These are phyloP conservation scores for Temnothorax unifasciatus DNA, from an alignment of 2,888 invertebrate genomes.

Conservation along the genomic window DNA sequence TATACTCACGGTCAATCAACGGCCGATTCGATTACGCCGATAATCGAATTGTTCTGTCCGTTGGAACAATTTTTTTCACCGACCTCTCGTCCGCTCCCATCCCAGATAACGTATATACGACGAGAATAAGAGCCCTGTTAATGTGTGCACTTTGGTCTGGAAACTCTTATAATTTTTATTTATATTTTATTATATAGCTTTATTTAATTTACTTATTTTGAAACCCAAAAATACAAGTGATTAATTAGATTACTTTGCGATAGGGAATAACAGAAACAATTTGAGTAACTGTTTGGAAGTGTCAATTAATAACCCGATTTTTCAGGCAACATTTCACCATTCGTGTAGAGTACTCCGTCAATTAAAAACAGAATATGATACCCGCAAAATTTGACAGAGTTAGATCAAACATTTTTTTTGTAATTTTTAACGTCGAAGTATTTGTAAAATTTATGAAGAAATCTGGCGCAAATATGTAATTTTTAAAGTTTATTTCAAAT, in stretches of 20 bases:
- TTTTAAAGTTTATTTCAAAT: background rate
- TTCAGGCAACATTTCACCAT: background rate
- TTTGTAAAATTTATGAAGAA: background rate
- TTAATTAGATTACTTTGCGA: background rate
- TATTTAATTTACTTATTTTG: background rate
- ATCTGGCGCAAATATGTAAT: background rate
- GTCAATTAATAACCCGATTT: background rate
- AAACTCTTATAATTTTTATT: slow-evolving; percentile 10
- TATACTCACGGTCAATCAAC: slow-evolving; percentile 57
- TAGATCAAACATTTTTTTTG: background rate
- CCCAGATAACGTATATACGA: slow-evolving; percentile 16
- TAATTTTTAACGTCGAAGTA: background rate
- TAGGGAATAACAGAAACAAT: background rate
- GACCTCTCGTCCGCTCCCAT: slow-evolving; percentile 12
- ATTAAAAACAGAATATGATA: background rate
- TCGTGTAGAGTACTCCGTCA: background rate
- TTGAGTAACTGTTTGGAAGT: background rate
- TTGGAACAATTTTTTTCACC: slow-evolving; percentile 50
- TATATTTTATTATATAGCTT: background rate
- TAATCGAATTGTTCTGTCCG: slow-evolving; percentile 55
- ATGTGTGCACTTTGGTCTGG: background rate
- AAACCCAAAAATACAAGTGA: background rate
- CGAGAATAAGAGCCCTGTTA: slow-evolving; percentile 30
- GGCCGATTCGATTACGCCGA: slow-evolving; percentile 48
- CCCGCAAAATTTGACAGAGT: background rate